Evolutionary conservation across 2,888 invertebrate species (phyloP), one percentile per base, ranked within the genome.

Genomic region (Exocentrus adspersus): DNA sequence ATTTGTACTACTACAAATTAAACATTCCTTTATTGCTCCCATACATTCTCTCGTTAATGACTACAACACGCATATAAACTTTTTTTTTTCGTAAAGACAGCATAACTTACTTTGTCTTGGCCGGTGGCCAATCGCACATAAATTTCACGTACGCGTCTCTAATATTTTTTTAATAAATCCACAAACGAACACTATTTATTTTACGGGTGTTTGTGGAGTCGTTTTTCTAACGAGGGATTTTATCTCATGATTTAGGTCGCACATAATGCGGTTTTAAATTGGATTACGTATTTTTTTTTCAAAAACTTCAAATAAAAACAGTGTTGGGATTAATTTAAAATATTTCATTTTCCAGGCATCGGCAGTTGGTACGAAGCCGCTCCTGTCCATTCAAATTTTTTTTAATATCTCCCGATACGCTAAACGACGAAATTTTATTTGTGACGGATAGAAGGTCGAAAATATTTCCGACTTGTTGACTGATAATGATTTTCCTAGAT

Each of bases 341-440:
- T n/a, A n/a, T n/a, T n/a, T n/a, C n/a, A n/a, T n/a, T n/a, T n/a
- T n/a, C n/a, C n/a, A n/a, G n/a, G n/a, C n/a, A n/a, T n/a, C n/a
- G n/a, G n/a, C n/a, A n/a, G n/a, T n/a, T n/a, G n/a, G n/a, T n/a
- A n/a, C n/a, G n/a, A n/a, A 0, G 37, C 37, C 37, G 37, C 12
- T 14, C 12, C 37, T 37, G 37, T 9, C 43, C 19, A 19, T 19
- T n/a, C n/a, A n/a, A n/a, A n/a, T n/a, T n/a, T n/a, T 43, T 43
- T n/a, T 19, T 17, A 20, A 43, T 43, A 43, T 43, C 43, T 51
- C 24, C 16, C 30, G 6, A 50, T 30, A 6, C 10, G n/a, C 51
- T 32, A 16, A 54, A 54, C 54, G 17, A 14, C 43, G n/a, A 54
- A 54, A 17, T 43, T 42, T 54, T 9, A 30, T 51, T 28, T n/a